Percentiles rank a stretch among this genome's conserved stretches.
Evolutionary conservation across 1,140 invertebrate genomes (phyloP).

Genomic region (Drosophila ercepeae): DNA sequence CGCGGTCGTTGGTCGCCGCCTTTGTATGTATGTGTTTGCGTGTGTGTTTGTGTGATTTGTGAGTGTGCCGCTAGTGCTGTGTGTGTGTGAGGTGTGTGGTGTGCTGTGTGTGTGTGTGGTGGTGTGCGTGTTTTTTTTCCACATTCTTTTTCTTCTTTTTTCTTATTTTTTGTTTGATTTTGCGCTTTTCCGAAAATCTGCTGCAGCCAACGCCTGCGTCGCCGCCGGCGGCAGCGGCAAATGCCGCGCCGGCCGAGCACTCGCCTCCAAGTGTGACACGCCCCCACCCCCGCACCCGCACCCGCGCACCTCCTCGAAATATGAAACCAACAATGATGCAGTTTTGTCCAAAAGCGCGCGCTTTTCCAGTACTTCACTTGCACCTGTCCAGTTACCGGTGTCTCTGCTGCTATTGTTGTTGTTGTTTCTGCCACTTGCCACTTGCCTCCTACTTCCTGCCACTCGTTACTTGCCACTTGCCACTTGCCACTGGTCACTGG

Average conservation of each 20-base stretch:
- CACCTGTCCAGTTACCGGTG: constrained; percentile 20
- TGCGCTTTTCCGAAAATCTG: constrained; percentile 49
- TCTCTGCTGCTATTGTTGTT: constrained; percentile 12
- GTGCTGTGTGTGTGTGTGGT: constrained; percentile 51
- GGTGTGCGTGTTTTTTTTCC: constrained; percentile 50
- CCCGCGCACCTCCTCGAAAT: background rate
- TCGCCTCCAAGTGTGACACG: background rate
- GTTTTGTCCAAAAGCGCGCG: constrained; percentile 35
- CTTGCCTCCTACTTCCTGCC: too few relatives aligned
- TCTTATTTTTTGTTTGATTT: constrained; percentile 46
- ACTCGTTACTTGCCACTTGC: too few relatives aligned
- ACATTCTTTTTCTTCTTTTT: constrained; percentile 52
- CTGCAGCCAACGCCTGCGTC: constrained; percentile 26
- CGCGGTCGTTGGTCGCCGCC: constrained; percentile 45
- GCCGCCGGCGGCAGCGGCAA: constrained; percentile 16
- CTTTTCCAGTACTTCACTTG: constrained; percentile 23
- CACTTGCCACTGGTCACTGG: too few relatives aligned
- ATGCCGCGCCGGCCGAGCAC: background rate
- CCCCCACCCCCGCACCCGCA: background rate
- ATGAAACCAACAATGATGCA: constrained; percentile 10
- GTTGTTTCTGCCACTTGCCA: background rate
- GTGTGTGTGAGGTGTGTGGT: constrained; percentile 27
- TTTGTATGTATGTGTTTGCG: constrained; percentile 22
- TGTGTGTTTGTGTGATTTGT: constrained; percentile 1
- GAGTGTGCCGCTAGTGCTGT: constrained; percentile 18